These are phyloP conservation scores for Microctonus brassicae DNA, from an alignment of 2,888 invertebrate genomes.

Conservation along the genomic window DNA sequence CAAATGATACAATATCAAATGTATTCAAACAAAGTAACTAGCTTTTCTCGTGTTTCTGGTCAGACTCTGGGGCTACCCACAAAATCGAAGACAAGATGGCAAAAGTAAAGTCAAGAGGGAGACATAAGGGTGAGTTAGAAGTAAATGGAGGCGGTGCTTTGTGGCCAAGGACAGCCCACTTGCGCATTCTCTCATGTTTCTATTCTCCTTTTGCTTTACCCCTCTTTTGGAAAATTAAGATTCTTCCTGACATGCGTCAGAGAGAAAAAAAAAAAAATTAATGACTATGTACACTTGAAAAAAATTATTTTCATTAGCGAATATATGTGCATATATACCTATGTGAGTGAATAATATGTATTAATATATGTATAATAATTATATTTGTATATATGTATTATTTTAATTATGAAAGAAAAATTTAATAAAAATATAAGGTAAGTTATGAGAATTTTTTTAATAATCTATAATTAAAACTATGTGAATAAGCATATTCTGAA, in stretches of 20 bases:
- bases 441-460: background rate
- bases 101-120: slow-evolving; percentile 65
- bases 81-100: slow-evolving; percentile 66
- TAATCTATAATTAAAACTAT: slow-evolving; percentile 8
- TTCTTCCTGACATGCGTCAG: background rate
- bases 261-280: background rate
- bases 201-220: slow-evolving; percentile 50
- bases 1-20: too few species aligned
- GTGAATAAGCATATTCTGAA: slow-evolving; percentile 64
- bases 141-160: slow-evolving; percentile 61
- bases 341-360: too few species aligned
- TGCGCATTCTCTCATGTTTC: slow-evolving; percentile 59
- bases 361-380: too few species aligned
- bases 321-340: too few species aligned
- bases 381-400: too few species aligned
- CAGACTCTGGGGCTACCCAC: slow-evolving; percentile 60
- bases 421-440: background rate
- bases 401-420: too few species aligned
- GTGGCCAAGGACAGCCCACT: slow-evolving; percentile 64
- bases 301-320: too few species aligned
- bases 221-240: slow-evolving; percentile 20
- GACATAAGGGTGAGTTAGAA: slow-evolving; percentile 46
- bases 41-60: slow-evolving; percentile 53
- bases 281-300: background rate
- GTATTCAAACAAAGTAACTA: too few species aligned